Base-by-base conservation (phyloP, 2,888 invertebrate species). In the Eristalis intricaria region DNA sequence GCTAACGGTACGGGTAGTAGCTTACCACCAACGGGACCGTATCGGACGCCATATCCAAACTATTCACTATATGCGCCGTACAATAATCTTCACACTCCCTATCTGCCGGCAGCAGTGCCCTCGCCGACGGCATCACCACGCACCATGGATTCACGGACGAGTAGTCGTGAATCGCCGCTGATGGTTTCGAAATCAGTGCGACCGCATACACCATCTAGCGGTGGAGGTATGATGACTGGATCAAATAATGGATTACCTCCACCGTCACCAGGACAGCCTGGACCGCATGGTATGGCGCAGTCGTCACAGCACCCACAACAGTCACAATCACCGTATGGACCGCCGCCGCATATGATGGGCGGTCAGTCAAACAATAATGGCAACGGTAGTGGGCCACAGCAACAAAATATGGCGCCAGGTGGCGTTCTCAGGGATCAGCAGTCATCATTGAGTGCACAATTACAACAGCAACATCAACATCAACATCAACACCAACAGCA, bases 1-100 rank as follows among this genome's bases (percentile, higher is more conserved):
- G 90, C 91, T 0, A 82, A 89, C 89, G 64, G 89, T 81, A 56
- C 91, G 90, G 15, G 91, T 76, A 89, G 90, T 68, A 89, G 79
- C 78, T 89, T 93, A 13, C 91, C 93, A 64, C 92, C 92, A 76
- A 90, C 92, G 40, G 90, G 92, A 56, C 91, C 92, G 43, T 93
- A 93, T 86, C 91, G 93, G 63, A 90, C 92, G 77, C 90, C 91
- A 43, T 93, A 93, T 91, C 94, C 94, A 13, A 91, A 91, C 79
- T 93, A 93, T 91, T 94, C 95, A 11, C 94, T 97, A 87, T 97
- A 97, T 91, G 96, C 97, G 15, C 97, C 97, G 0, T 97, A 96
- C 91, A 96, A 96, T 81, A 95, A 95, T 77, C 95, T 96, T 92
- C 96, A 96, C 93, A 96, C 96, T 90, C 96, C 96, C 60, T 96